These are phyloP conservation scores for Lobophora halterata DNA, from an alignment of 2,888 invertebrate species.

Conservation along the genomic window DNA sequence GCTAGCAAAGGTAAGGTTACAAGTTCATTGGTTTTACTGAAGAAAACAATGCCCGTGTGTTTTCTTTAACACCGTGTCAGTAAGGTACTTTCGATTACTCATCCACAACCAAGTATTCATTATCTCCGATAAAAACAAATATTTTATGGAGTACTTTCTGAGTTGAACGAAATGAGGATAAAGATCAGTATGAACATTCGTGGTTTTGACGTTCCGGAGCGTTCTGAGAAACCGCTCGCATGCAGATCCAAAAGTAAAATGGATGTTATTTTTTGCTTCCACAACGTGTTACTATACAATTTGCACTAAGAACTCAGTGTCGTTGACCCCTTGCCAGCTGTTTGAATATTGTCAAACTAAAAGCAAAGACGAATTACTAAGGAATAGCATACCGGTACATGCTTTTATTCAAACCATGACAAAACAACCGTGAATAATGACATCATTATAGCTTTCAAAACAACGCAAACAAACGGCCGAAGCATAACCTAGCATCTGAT, in stretches of 20 bases:
- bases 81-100: constrained; percentile 14
- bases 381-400: constrained; percentile 65
- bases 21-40: constrained; percentile 30
- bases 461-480: constrained; percentile 41
- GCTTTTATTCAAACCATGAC: constrained; percentile 67
- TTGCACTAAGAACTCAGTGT: constrained; percentile 68
- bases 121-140: too few species aligned
- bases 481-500: constrained; percentile 31
- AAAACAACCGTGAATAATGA: constrained; percentile 74
- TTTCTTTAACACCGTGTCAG: constrained; percentile 17
- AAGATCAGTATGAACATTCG: constrained; percentile 49
- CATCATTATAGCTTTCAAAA: constrained; percentile 67
- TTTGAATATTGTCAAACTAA: constrained; percentile 66
- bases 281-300: constrained; percentile 72
- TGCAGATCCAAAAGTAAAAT: constrained; percentile 54
- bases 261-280: constrained; percentile 65
- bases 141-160: constrained; percentile 18
- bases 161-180: constrained; percentile 46
- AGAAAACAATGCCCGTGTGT: constrained; percentile 21
- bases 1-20: constrained; percentile 29
- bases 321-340: constrained; percentile 76
- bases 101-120: constrained; percentile 16
- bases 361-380: constrained; percentile 65
- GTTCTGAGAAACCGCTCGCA: constrained; percentile 56
- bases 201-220: constrained; percentile 46